A percentile compares a stretch with the other conserved stretches of the same genome.
Evolutionary conservation across 2,888 invertebrate species (phyloP).

Genomic region (Liposcelis brunnea): DNA sequence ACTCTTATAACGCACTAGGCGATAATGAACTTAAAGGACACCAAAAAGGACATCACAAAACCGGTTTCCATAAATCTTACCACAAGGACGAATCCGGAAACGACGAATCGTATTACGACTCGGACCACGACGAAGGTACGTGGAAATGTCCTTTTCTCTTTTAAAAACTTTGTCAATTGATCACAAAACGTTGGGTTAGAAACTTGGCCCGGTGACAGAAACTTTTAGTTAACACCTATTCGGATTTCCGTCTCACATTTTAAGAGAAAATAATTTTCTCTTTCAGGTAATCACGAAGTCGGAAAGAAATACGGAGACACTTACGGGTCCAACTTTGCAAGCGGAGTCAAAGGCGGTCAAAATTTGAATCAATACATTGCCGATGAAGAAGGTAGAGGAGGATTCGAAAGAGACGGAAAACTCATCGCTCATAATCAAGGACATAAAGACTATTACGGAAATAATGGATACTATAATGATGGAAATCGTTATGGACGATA

Average conservation of each 20-base stretch:
- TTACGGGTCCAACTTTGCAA: neutral
- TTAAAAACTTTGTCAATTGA: constrained; percentile 5
- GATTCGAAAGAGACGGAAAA: constrained; percentile 6
- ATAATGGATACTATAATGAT: constrained; percentile 13
- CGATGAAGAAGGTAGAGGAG: neutral
- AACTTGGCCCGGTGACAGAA: neutral
- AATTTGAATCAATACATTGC: constrained; percentile 1
- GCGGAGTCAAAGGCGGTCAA: neutral
- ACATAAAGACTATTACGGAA: constrained; percentile 11
- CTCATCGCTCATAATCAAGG: constrained; percentile 12
- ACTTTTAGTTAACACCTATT: neutral
- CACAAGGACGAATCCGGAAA: constrained; percentile 50
- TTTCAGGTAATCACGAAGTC: constrained; percentile 5
- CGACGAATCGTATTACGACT: constrained; percentile 48
- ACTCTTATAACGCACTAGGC: constrained; percentile 16
- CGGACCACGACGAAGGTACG: constrained; percentile 29
- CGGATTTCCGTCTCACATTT: neutral
- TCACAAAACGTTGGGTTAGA: neutral
- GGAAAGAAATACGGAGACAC: constrained; percentile 5
- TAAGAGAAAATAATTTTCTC: neutral
- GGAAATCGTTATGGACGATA: constrained; percentile 20
- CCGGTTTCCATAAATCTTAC: constrained; percentile 47
- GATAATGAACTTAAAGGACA: constrained; percentile 23
- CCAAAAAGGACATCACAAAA: constrained; percentile 47
- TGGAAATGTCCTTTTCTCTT: neutral